Percentiles rank a stretch among this genome's conserved stretches.
Conservation (phyloP, 2,888 invertebrate species). For the Fragum whitleyi region DNA sequence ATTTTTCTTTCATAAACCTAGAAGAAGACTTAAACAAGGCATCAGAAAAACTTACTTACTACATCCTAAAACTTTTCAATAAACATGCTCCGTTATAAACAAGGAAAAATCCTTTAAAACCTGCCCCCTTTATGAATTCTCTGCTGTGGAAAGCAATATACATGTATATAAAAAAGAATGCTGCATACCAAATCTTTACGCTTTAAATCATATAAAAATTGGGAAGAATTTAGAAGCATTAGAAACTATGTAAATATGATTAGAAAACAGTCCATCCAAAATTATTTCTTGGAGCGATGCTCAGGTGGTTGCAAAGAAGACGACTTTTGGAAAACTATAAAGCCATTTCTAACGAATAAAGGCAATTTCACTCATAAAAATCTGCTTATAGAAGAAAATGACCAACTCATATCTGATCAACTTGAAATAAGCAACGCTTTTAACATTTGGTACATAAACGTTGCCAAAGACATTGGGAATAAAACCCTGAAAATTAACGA, state of each 20-base stretch:
- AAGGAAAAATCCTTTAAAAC: not conserved
- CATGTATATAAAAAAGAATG: conserved; percentile 25
- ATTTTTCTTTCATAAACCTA: not conserved
- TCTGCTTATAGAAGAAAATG: conserved; percentile 27
- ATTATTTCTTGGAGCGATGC: conserved; percentile 29
- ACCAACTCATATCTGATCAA: conserved; percentile 11
- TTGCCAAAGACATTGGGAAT: conserved; percentile 27
- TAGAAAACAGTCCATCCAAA: conserved; percentile 16
- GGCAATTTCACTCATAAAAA: conserved; percentile 9
- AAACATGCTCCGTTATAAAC: conserved; percentile 44
- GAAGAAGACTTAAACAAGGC: not conserved
- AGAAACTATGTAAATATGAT: conserved; percentile 32
- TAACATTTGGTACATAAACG: conserved; percentile 32
- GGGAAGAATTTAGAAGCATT: conserved; percentile 31
- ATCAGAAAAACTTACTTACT: not conserved
- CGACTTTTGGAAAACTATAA: conserved; percentile 36
- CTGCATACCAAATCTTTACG: conserved; percentile 11
- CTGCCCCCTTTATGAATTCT: conserved; percentile 33
- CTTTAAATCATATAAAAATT: conserved; percentile 5
- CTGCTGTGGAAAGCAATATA: conserved; percentile 20
- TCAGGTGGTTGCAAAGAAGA: conserved; percentile 20
- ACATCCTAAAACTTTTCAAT: conserved; percentile 22
- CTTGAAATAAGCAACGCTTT: conserved; percentile 6
- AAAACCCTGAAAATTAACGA: too few species aligned
- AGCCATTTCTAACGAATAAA: conserved; percentile 26